These are phyloP conservation scores for Ammodramus savannarum DNA, from an alignment of 2,113 vertebrate genomes.

Conservation along the genomic window DNA sequence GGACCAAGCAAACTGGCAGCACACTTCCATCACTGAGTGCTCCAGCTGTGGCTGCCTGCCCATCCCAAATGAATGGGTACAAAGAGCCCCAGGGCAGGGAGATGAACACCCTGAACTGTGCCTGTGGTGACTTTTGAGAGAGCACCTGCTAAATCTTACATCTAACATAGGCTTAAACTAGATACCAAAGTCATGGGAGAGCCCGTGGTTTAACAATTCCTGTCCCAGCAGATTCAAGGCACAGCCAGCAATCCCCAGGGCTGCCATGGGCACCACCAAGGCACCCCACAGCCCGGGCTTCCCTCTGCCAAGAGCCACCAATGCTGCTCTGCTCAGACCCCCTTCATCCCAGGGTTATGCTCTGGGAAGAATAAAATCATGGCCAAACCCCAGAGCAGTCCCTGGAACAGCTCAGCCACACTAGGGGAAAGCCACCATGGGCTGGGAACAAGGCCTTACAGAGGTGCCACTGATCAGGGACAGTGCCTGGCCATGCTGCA, in stretches of 20 bases:
- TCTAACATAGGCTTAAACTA: background rate
- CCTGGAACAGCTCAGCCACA: background rate
- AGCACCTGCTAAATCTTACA: background rate
- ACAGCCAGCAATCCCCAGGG: background rate
- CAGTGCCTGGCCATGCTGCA: background rate
- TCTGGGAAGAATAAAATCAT: background rate
- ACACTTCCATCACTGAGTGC: background rate
- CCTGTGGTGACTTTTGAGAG: background rate
- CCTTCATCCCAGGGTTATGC: background rate
- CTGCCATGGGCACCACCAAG: background rate
- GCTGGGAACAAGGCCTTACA: background rate
- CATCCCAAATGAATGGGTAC: fast-evolving
- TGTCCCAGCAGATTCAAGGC: background rate
- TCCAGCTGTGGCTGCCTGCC: background rate
- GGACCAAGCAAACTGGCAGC: background rate
- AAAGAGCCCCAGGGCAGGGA: fast-evolving
- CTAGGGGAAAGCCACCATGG: fast-evolving
- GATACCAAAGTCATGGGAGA: background rate
- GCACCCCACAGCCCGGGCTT: background rate
- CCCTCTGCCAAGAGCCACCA: fast-evolving
- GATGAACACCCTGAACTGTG: background rate
- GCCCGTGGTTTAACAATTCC: background rate
- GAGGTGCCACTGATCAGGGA: background rate
- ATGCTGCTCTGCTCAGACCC: background rate
- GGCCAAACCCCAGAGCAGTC: background rate